Evolutionary conservation across 1,140 invertebrate genomes (phyloP), one percentile per base, ranked within the genome.

Genomic region (Venturia canescens): DNA sequence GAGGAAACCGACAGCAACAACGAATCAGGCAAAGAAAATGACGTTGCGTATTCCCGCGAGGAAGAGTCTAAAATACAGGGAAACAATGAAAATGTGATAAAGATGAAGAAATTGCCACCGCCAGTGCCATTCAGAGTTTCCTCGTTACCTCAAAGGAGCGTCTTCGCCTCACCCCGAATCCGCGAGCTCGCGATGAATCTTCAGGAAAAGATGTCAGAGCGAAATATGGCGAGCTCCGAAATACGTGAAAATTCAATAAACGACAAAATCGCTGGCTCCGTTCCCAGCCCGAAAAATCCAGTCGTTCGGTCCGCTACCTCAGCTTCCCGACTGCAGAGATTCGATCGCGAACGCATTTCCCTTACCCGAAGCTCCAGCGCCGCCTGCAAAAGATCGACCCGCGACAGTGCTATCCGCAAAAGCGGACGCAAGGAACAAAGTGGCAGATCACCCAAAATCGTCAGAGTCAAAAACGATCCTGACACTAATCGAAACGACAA

Each of bases 201-300:
- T 9, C 84, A 87, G 76, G 85, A 86, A 71, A 86, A 87, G 29
- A 81, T 87, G 75, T 27, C 83, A 27, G 86, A 86, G 53, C 82
- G 83, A 3, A 81, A 74, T 74, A 34, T 21, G 0, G n/a, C 57
- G 27, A 72, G 57, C 1, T 16, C 27, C 18, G 74, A 31, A 27
- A 69, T 21, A 13, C 29, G 18, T 7, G 57, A 67, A 7, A 76
- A 80, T 70, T 44, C 57, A 13, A 34, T 76, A n/a, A 27, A 60
- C 18, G 50, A 76, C 31, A 63, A 76, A 13, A 76, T 76, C 29
- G 72, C 3, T 21, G 26, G 23, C n/a, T 60, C 38, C 16, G 38
- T 9, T 21, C 0, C 9, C 3, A 77, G 31, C 9, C 31, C 31
- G 21, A 63, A 63, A 15, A 74, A 44, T 29, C 23, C 29, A 3